phyloP scores from a whole-genome alignment of 2,888 invertebrate species.

The Brenthis ino region DNA sequence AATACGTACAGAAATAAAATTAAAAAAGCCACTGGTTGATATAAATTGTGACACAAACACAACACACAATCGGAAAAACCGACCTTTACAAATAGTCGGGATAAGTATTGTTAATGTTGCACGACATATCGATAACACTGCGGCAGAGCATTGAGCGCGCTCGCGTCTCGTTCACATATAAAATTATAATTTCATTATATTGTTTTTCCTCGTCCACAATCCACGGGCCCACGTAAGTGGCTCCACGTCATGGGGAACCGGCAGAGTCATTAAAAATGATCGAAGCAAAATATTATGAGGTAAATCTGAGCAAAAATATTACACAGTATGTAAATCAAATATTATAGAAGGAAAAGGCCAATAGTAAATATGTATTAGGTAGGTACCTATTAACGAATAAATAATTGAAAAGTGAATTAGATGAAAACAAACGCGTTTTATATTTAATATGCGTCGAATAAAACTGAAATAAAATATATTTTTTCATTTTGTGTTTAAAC shows the following conservation, averaged over 20 bases:
- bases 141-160: constrained; percentile 5
- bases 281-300: constrained; percentile 23
- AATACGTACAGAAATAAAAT: neutral
- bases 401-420: constrained; percentile 1
- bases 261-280: constrained; percentile 21
- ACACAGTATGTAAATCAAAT: constrained; percentile 2
- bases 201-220: constrained; percentile 14
- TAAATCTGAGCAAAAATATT: constrained; percentile 19
- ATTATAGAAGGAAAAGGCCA: constrained; percentile 10
- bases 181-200: constrained; percentile 15
- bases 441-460: too few relatives aligned
- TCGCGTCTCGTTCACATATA: constrained; percentile 5
- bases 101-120: constrained; percentile 13
- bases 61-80: constrained; percentile 11
- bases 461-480: too few relatives aligned
- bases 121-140: constrained; percentile 19
- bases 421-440: too few relatives aligned
- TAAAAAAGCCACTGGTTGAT: neutral
- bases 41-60: constrained; percentile 2
- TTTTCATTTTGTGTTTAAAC: too few relatives aligned
- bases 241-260: constrained; percentile 38
- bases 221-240: constrained; percentile 2
- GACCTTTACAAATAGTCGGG: neutral
- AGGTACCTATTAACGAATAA: neutral
- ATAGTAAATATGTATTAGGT: neutral